Percentiles rank a stretch among this genome's conserved stretches.
Evolutionary conservation across 2,113 vertebrate species (phyloP).

Genomic region (Typhlomys cinereus): DNA sequence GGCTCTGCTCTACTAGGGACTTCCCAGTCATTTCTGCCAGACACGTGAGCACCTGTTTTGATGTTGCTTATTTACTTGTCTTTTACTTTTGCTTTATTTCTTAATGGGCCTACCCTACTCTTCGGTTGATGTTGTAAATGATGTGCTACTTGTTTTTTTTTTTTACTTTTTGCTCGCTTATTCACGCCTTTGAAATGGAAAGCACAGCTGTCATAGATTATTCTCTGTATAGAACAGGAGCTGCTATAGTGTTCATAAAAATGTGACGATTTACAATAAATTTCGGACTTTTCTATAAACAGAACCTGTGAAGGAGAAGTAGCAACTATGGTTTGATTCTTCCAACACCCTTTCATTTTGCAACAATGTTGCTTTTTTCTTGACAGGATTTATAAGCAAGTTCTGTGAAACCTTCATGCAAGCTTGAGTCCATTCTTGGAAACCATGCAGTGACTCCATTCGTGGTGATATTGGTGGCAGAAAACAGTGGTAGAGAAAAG

Average conservation of each 20-base stretch:
- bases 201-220: too few relatives aligned
- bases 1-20: too few relatives aligned
- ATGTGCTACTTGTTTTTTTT: too few relatives aligned
- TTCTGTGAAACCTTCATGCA: slow-evolving; percentile 2
- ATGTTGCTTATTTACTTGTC: too few relatives aligned
- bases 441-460: background rate
- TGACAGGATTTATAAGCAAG: background rate
- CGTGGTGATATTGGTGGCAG: background rate
- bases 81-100: too few relatives aligned
- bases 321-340: background rate
- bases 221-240: too few relatives aligned
- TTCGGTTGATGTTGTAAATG: too few relatives aligned
- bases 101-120: too few relatives aligned
- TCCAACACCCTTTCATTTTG: background rate
- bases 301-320: background rate
- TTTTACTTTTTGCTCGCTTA: too few relatives aligned
- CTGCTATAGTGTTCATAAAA: background rate
- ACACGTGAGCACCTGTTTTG: too few relatives aligned
- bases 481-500: background rate
- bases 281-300: background rate
- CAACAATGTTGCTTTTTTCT: background rate
- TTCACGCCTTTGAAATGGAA: too few relatives aligned
- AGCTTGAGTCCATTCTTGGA: background rate
- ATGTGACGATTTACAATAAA: background rate
- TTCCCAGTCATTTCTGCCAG: too few relatives aligned